Evolutionary conservation across 2,113 vertebrate genomes (phyloP), one percentile per base, ranked within the genome.

Genomic region (Chloebia gouldiae): DNA sequence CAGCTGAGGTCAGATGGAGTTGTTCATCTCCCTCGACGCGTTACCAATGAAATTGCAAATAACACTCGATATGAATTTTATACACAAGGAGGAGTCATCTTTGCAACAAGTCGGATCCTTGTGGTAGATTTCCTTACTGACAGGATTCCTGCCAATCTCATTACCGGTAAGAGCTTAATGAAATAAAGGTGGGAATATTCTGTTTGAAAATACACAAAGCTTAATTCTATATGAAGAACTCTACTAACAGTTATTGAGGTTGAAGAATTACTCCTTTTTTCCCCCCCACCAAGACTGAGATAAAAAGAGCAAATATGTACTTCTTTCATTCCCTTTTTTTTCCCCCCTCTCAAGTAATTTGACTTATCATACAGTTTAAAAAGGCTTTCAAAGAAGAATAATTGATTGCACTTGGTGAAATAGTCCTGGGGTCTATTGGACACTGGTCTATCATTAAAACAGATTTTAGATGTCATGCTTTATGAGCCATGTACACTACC

Each of bases 101-200:
- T 99, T 94, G 99, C 99, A 85, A 99, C 99, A 72, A 99, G 99
- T 86, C 98, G 99, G 57, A 99, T 99, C 93, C 98, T 99, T 71
- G 99, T 99, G 93, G 99, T 99, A 19, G 99, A 99, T 97, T 99
- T 99, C 92, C 98, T 99, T 88, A 99, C 99, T 0, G 98, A 99
- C 86, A 98, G 98, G 88, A 99, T 99, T 97, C 99, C 99, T 78
- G 98, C 99, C 76, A 98, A 99, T 91, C 98, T 99, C 72, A 98
- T 99, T 94, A 98, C 99, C 2, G 99, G 99, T 99, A 97, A 98
- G 98, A 82, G 61, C 53, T 59, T 86, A 81, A 42, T 85, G 23
- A 73, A 78, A 13, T 40, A 73, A 37, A 68, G 12, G 17, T 73
- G 35, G 39, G 63, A 23, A 10, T 69, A 22, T 73, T 90, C 64